phyloP scores from a whole-genome alignment of 2,888 invertebrate genomes.

The Drosophila recens region DNA sequence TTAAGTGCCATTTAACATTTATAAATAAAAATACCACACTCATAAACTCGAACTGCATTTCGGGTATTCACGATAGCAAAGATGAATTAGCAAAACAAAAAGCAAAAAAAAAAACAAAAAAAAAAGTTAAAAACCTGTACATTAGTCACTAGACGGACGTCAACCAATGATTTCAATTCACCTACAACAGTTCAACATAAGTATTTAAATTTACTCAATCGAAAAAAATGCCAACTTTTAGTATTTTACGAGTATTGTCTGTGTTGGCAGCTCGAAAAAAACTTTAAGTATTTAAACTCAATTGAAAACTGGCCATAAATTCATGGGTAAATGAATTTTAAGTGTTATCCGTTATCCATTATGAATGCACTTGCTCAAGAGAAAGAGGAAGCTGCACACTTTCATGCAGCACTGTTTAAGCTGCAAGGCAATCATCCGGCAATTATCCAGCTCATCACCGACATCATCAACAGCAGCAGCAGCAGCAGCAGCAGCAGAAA shows the following conservation, averaged over 20 bases:
- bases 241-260: neutral
- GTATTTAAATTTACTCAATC: neutral
- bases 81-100: neutral
- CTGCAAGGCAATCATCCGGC: conserved; percentile 31
- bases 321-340: neutral
- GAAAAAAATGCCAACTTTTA: neutral
- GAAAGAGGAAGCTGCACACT: conserved; percentile 22
- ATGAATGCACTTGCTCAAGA: conserved; percentile 4
- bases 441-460: conserved; percentile 42
- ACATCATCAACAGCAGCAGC: conserved; percentile 19
- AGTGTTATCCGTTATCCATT: neutral
- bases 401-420: conserved; percentile 25
- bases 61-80: conserved; percentile 1
- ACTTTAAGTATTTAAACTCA: neutral
- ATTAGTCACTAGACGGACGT: conserved; percentile 9
- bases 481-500: conserved; percentile 7
- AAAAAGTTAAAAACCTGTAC: neutral
- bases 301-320: neutral
- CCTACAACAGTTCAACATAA: neutral
- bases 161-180: conserved; percentile 1
- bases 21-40: conserved; percentile 7
- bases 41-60: conserved; percentile 16
- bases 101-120: neutral
- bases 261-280: neutral
- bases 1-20: conserved; percentile 4